phyloP scores from a whole-genome alignment of 2,113 vertebrate species.

The Pipa parva region DNA sequence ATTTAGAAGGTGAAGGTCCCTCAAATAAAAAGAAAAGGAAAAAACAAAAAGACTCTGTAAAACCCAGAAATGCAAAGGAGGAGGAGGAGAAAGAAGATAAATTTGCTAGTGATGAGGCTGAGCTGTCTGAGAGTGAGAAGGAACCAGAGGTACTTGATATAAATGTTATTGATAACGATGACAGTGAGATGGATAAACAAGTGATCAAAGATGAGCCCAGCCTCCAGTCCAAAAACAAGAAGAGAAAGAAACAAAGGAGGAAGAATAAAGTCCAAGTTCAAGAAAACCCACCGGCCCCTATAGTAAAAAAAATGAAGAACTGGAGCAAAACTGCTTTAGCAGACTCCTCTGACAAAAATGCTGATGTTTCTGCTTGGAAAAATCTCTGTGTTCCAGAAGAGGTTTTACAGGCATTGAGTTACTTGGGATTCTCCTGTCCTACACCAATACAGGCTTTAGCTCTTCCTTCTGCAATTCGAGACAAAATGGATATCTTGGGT shows the following conservation, averaged over 20 bases:
- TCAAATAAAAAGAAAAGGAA: constrained; percentile 49
- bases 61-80: neutral
- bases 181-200: neutral
- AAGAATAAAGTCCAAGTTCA: constrained; percentile 38
- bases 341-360: constrained; percentile 50
- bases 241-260: constrained; percentile 59
- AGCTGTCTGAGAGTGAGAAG: neutral
- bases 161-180: constrained; percentile 2
- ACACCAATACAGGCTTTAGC: constrained; percentile 89
- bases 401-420: constrained; percentile 79
- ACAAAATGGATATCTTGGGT: constrained; percentile 86
- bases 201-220: neutral
- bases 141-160: neutral
- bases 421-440: constrained; percentile 82
- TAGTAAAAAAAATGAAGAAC: constrained; percentile 69
- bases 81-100: too few species aligned
- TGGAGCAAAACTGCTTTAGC: constrained; percentile 69
- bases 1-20: constrained; percentile 17
- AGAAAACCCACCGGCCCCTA: constrained; percentile 25
- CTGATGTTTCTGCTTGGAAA: constrained; percentile 83
- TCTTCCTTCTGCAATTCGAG: constrained; percentile 86
- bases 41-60: constrained; percentile 6
- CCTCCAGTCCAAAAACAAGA: constrained; percentile 21
- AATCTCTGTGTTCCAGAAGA: constrained; percentile 81
- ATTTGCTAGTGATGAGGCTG: too few species aligned